Conservation (phyloP, 2,113 vertebrate species). For the Gobius niger region DNA sequence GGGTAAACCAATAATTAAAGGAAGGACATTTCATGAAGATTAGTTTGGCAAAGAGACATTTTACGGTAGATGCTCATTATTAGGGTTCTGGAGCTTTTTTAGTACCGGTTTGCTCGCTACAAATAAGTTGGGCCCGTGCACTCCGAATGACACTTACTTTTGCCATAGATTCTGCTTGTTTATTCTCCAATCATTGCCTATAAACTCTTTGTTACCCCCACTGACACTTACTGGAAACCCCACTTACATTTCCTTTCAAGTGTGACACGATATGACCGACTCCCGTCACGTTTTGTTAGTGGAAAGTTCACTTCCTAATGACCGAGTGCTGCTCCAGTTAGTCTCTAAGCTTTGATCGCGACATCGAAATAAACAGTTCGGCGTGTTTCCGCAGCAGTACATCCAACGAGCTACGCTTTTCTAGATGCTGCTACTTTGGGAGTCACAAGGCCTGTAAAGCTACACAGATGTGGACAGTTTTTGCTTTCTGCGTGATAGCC, state of each 20-base stretch:
- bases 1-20: no score
- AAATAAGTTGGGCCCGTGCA: background rate
- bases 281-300: slow-evolving; percentile 26
- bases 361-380: background rate
- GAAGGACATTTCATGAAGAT: no score
- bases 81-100: no score
- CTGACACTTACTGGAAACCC: background rate
- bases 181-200: background rate
- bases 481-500: background rate
- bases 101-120: no score
- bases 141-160: background rate
- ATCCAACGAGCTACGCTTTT: no score
- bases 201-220: background rate
- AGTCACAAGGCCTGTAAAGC: background rate
- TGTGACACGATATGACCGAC: slow-evolving; percentile 5
- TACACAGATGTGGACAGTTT: background rate
- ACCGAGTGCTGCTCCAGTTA: background rate
- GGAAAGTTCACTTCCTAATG: slow-evolving; percentile 5
- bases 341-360: background rate
- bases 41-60: no score
- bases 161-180: background rate
- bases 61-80: no score
- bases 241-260: slow-evolving; percentile 40
- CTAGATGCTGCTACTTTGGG: background rate
- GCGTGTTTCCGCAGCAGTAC: no score